These are phyloP conservation scores for Nomia melanderi DNA, from an alignment of 1,140 invertebrate species.

Conservation along the genomic window DNA sequence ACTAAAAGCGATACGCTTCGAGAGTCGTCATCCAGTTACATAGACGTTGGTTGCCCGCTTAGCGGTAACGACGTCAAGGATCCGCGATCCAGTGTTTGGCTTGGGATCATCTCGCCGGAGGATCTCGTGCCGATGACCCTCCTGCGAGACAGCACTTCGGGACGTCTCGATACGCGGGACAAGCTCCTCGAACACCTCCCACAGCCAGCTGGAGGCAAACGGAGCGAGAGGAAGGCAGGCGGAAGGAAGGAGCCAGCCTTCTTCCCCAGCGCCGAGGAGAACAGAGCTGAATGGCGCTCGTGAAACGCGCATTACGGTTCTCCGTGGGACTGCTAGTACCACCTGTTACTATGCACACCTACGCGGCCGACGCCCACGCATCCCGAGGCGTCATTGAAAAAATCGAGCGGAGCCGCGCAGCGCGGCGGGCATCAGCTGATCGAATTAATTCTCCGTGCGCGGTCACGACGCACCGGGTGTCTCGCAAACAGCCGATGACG, in stretches of 20 bases:
- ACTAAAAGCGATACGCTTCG: too few species aligned
- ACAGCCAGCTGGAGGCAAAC: neutral
- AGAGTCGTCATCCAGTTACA: neutral
- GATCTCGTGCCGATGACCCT: slow-evolving; percentile 30
- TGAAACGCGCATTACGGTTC: slow-evolving; percentile 46
- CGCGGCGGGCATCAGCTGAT: neutral
- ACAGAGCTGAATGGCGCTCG: slow-evolving; percentile 33
- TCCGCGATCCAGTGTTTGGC: slow-evolving; percentile 14
- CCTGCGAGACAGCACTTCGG: slow-evolving; percentile 15
- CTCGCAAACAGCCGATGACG: too few species aligned
- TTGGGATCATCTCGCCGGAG: slow-evolving; percentile 36
- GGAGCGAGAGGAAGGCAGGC: too few species aligned
- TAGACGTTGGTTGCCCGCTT: slow-evolving; percentile 20
- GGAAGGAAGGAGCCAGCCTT: too few species aligned
- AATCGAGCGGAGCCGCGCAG: neutral
- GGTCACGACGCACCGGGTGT: too few species aligned
- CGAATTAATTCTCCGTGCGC: neutral
- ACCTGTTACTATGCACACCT: slow-evolving; percentile 53
- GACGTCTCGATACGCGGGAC: slow-evolving; percentile 51
- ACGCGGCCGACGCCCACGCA: slow-evolving; percentile 8
- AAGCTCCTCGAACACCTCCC: slow-evolving; percentile 41
- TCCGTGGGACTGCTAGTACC: slow-evolving; percentile 24
- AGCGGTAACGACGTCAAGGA: neutral
- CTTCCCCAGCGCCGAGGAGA: slow-evolving; percentile 13
- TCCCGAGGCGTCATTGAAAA: neutral